Percentiles rank a stretch among this genome's conserved stretches.
These are phyloP conservation scores for Lagocephalus sceleratus DNA, from an alignment of 2,797 vertebrate genomes.

Conservation along the genomic window DNA sequence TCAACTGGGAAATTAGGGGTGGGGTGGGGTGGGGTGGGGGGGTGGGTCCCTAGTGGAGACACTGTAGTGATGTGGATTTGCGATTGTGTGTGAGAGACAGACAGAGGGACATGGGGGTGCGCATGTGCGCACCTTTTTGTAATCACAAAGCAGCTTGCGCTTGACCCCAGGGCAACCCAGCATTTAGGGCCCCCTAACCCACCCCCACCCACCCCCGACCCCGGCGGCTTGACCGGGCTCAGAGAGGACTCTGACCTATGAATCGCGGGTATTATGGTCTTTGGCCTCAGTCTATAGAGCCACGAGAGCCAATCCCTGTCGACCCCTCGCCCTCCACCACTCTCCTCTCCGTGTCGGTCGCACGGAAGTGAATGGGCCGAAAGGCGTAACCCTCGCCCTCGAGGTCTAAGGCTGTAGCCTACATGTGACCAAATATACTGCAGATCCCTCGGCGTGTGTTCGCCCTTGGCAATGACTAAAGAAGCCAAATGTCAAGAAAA, in stretches of 20 bases:
- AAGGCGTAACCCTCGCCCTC: constrained; percentile 56
- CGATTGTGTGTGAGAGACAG: constrained; percentile 15
- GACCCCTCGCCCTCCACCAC: constrained; percentile 67
- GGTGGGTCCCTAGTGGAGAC: constrained; percentile 28
- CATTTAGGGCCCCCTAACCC: constrained; percentile 51
- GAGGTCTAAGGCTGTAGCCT: constrained; percentile 66
- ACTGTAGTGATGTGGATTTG: constrained; percentile 39
- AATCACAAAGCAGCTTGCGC: constrained; percentile 53
- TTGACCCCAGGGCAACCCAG: constrained; percentile 53
- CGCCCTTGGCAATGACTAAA: constrained; percentile 59
- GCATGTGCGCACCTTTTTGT: constrained; percentile 46
- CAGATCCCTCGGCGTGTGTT: constrained; percentile 29
- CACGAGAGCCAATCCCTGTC: constrained; percentile 59
- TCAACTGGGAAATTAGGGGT: constrained; percentile 52
- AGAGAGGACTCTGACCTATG: constrained; percentile 67
- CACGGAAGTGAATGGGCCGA: constrained; percentile 50
- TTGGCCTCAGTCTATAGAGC: constrained; percentile 65
- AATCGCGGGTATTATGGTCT: constrained; percentile 70
- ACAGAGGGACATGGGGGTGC: background rate
- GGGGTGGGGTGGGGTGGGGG: constrained; percentile 17
- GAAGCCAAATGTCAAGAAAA: constrained; percentile 37
- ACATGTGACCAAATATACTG: constrained; percentile 46
- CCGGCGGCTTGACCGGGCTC: constrained; percentile 61
- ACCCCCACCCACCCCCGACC: constrained; percentile 50
- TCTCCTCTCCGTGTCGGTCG: constrained; percentile 58